phyloP scores from a whole-genome alignment of 2,888 invertebrate species.

The Drosophila aldrichi region DNA sequence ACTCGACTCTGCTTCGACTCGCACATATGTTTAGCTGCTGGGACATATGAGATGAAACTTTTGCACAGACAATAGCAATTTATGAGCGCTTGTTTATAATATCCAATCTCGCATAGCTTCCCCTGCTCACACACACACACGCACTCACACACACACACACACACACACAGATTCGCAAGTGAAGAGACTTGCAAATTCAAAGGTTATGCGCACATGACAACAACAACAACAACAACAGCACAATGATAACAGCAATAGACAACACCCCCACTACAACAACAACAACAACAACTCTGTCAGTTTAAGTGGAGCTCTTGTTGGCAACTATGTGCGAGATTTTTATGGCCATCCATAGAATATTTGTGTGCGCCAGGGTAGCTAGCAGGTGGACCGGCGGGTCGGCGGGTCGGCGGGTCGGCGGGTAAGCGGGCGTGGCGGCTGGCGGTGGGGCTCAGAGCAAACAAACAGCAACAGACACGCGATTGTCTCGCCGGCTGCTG shows the following conservation, averaged over 20 bases:
- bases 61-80: constrained; percentile 48
- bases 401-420: too few species aligned
- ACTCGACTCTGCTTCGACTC: neutral
- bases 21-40: constrained; percentile 1
- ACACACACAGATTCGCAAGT: constrained; percentile 18
- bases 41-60: constrained; percentile 31
- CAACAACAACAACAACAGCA: constrained; percentile 26
- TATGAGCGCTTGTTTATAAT: constrained; percentile 46
- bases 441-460: constrained; percentile 4
- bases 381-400: neutral
- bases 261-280: constrained; percentile 6
- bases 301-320: constrained; percentile 30
- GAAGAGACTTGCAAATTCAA: constrained; percentile 68
- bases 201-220: constrained; percentile 62
- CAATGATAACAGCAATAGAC: constrained; percentile 7
- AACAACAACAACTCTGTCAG: constrained; percentile 11
- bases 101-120: constrained; percentile 24
- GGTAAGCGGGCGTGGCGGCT: too few species aligned
- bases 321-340: constrained; percentile 68
- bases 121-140: neutral
- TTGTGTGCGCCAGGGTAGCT: constrained; percentile 5
- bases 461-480: constrained; percentile 75
- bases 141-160: constrained; percentile 3
- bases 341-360: constrained; percentile 69
- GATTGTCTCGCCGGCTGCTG: constrained; percentile 69